Conservation (phyloP, 2,797 vertebrate species). For the Peromyscus eremicus region DNA sequence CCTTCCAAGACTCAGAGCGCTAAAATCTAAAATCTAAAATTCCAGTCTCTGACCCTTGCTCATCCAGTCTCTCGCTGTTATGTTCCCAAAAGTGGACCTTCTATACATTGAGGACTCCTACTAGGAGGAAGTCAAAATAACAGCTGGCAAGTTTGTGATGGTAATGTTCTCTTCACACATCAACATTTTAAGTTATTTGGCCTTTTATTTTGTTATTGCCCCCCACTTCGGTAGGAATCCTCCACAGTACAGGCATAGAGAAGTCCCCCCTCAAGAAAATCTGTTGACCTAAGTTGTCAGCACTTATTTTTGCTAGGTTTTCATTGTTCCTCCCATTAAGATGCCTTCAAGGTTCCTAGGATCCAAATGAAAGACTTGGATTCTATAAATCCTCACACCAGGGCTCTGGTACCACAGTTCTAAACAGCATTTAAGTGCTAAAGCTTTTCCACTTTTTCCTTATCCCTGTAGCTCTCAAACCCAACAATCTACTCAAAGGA, state of each 20-base stretch:
- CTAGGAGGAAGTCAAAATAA: neutral
- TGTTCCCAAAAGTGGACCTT: neutral
- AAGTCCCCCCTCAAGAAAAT: conserved; percentile 49
- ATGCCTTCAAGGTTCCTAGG: neutral
- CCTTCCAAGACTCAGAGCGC: neutral
- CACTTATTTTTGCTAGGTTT: neutral
- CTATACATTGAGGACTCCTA: conserved; percentile 26
- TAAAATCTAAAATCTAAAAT: conserved; percentile 5
- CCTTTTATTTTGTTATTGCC: neutral
- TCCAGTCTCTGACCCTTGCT: conserved; percentile 4
- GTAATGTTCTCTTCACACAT: neutral
- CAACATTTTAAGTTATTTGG: neutral
- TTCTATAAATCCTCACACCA: conserved; percentile 9
- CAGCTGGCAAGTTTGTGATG: neutral
- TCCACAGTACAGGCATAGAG: neutral
- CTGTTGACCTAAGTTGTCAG: neutral
- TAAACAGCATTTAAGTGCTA: conserved; percentile 4
- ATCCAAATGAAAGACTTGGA: conserved; percentile 43
- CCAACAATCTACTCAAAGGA: conserved; percentile 18
- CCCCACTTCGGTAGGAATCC: neutral
- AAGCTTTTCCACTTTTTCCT: neutral
- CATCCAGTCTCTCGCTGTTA: neutral
- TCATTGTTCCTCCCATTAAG: neutral
- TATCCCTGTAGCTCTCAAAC: conserved; percentile 42
- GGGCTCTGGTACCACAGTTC: neutral